Evolutionary conservation across 2,113 vertebrate species (phyloP).

Genomic region (Phyllostomus discolor): DNA sequence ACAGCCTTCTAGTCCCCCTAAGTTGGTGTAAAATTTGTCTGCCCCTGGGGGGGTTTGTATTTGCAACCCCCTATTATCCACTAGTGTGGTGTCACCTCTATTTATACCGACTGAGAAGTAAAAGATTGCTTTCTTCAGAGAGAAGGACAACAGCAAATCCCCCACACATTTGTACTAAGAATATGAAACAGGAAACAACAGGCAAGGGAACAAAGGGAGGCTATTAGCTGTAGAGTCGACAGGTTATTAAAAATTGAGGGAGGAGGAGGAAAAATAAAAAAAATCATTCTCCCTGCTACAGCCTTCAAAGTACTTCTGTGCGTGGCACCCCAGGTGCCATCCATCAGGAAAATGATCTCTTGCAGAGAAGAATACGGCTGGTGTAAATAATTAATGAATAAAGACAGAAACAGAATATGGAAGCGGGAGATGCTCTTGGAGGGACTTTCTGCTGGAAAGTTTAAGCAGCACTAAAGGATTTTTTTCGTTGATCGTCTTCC

Average conservation of each 20-base stretch:
- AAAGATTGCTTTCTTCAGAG: slow-evolving; percentile 10
- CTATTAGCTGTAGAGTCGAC: slow-evolving; percentile 4
- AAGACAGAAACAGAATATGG: slow-evolving; percentile 7
- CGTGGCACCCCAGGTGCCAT: slow-evolving; percentile 17
- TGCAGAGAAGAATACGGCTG: slow-evolving; percentile 39
- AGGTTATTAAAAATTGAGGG: slow-evolving; percentile 62
- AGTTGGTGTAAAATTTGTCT: not conserved
- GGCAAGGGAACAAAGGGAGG: not conserved
- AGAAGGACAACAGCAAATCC: not conserved
- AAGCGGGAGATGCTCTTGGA: not conserved
- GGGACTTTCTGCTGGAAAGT: not conserved
- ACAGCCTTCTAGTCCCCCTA: not conserved
- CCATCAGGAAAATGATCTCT: slow-evolving; percentile 49
- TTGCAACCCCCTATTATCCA: not conserved
- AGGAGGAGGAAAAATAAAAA: slow-evolving; percentile 20
- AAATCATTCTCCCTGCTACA: slow-evolving; percentile 3
- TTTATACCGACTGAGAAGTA: slow-evolving; percentile 9
- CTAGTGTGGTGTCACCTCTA: not conserved
- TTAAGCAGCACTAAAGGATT: not conserved
- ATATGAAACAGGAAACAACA: not conserved
- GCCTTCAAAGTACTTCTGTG: slow-evolving; percentile 48
- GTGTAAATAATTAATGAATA: slow-evolving; percentile 61
- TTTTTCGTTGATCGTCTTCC: not conserved
- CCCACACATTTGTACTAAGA: not conserved
- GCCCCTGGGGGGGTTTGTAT: not conserved